These are phyloP conservation scores for Chaitophorus viminalis DNA, from an alignment of 2,888 invertebrate genomes.

Conservation along the genomic window DNA sequence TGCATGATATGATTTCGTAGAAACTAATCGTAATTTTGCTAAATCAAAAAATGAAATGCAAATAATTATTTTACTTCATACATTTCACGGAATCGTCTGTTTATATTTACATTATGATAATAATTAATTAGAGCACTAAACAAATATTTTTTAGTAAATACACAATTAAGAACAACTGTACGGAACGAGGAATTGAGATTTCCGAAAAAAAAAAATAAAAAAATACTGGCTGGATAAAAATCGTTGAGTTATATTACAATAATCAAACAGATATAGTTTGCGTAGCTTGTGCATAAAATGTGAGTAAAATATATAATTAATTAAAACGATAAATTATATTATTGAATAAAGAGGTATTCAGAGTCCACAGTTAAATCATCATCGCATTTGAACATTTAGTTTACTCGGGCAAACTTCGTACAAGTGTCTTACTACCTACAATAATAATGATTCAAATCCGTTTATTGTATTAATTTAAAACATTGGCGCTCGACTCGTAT, in stretches of 20 bases:
- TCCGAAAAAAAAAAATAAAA: neutral
- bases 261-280: neutral
- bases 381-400: neutral
- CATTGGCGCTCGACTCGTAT: constrained; percentile 14
- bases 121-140: neutral
- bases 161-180: neutral
- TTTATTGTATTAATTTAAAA: constrained; percentile 11
- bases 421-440: constrained; percentile 8
- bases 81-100: neutral
- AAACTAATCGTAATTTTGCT: neutral
- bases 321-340: neutral
- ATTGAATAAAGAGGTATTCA: neutral
- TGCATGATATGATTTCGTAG: neutral
- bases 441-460: neutral
- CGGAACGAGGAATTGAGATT: neutral
- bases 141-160: neutral
- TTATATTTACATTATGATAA: neutral
- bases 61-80: neutral
- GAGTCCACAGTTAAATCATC: neutral
- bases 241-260: neutral
- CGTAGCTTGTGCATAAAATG: neutral
- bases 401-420: neutral
- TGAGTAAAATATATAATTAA: neutral
- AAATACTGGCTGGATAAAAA: neutral
- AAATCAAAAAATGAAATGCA: neutral